phyloP scores from a whole-genome alignment of 2,113 vertebrate species.

The Dasyprocta punctata region DNA sequence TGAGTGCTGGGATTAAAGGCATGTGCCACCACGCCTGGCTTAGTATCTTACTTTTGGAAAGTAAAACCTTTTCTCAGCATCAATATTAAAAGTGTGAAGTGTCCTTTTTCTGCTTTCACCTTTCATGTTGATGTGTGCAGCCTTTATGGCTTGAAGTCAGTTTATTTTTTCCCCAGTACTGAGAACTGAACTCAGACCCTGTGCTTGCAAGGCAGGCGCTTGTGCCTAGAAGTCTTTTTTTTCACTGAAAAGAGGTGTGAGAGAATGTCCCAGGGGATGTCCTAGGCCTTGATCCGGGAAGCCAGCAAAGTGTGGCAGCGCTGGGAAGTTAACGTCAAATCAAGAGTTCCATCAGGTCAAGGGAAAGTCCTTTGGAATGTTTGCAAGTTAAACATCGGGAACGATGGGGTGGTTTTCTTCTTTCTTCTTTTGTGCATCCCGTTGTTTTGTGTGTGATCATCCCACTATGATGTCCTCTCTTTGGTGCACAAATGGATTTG shows the following conservation, averaged over 20 bases:
- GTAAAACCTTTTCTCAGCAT: neutral
- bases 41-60: conserved; percentile 35
- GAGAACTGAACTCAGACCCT: too few relatives aligned
- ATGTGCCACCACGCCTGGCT: too few relatives aligned
- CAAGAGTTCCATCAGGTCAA: neutral
- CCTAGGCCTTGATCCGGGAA: conserved; percentile 8
- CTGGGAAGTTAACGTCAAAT: neutral
- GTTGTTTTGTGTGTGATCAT: conserved; percentile 17
- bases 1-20: too few relatives aligned
- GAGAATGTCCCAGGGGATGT: neutral
- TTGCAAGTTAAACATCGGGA: conserved; percentile 13
- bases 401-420: neutral
- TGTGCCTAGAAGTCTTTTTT: neutral
- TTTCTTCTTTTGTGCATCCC: conserved; percentile 42
- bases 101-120: neutral
- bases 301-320: neutral
- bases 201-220: too few relatives aligned
- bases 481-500: conserved; percentile 62
- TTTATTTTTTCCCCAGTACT: neutral
- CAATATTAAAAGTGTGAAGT: conserved; percentile 8
- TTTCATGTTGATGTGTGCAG: neutral
- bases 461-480: neutral
- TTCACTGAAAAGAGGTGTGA: neutral
- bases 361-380: neutral
- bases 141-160: conserved; percentile 3